These are phyloP conservation scores for Nomia melanderi DNA, from an alignment of 1,140 invertebrate species.

Conservation along the genomic window DNA sequence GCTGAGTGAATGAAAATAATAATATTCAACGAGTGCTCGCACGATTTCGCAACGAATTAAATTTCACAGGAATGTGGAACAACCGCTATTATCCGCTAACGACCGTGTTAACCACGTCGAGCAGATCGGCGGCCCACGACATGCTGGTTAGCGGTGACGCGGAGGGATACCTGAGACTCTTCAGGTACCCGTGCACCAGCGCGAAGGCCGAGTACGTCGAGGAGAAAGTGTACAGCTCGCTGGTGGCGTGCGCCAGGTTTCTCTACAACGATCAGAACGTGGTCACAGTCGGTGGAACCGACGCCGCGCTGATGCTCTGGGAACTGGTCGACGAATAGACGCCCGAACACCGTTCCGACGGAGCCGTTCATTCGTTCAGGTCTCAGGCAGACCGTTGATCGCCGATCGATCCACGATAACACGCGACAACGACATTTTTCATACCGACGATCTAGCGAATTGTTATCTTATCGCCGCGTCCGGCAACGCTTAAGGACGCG, in stretches of 20 bases:
- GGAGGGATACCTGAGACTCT: conserved; percentile 94
- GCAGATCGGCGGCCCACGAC: conserved; percentile 90
- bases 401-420: neutral
- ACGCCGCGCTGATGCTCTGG: conserved; percentile 96
- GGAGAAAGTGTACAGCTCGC: conserved; percentile 93
- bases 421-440: conserved; percentile 5
- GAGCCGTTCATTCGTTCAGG: neutral
- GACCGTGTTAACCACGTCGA: conserved; percentile 89
- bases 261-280: conserved; percentile 92
- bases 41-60: neutral
- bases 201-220: conserved; percentile 93
- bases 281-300: conserved; percentile 94
- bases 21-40: too few species aligned
- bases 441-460: neutral
- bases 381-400: neutral
- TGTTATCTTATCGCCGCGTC: neutral
- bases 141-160: conserved; percentile 93
- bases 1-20: too few species aligned
- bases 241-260: conserved; percentile 91
- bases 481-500: neutral
- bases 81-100: conserved; percentile 92
- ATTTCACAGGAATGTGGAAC: conserved; percentile 89
- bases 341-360: neutral
- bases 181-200: conserved; percentile 92
- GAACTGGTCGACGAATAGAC: conserved; percentile 91